Conservation (phyloP, 2,888 invertebrate genomes). For the Agonopterix alstromeriana region DNA sequence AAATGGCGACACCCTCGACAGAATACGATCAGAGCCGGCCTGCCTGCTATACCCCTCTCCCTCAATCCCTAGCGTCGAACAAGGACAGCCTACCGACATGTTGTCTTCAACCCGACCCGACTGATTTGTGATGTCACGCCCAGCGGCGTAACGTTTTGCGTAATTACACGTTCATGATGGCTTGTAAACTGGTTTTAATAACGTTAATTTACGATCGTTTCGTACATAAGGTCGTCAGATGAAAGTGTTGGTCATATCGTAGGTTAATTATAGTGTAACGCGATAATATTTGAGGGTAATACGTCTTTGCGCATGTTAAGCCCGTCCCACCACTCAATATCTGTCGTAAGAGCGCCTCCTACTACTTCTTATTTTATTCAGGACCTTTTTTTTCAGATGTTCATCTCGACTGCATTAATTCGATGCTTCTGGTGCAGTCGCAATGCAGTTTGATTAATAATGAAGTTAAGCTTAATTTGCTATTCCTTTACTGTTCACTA, state of each 20-base stretch:
- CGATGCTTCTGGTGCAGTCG: slow-evolving; percentile 44
- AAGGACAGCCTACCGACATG: slow-evolving; percentile 50
- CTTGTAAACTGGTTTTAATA: slow-evolving; percentile 72
- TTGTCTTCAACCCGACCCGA: slow-evolving; percentile 65
- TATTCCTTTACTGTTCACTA: slow-evolving; percentile 1
- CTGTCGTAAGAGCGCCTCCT: slow-evolving; percentile 72
- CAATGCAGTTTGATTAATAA: slow-evolving; percentile 73
- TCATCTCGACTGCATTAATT: slow-evolving; percentile 66
- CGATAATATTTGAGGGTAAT: slow-evolving; percentile 45
- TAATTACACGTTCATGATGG: slow-evolving; percentile 66
- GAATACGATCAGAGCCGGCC: slow-evolving; percentile 71
- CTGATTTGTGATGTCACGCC: slow-evolving; percentile 77
- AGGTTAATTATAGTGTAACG: slow-evolving; percentile 50
- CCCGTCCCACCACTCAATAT: slow-evolving; percentile 77
- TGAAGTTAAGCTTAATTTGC: slow-evolving; percentile 27
- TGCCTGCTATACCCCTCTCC: slow-evolving; percentile 39
- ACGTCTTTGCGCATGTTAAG: slow-evolving; percentile 72
- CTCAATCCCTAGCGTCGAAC: slow-evolving; percentile 26
- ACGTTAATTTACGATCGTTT: slow-evolving; percentile 63
- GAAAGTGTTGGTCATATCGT: slow-evolving; percentile 57
- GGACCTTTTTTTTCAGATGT: slow-evolving; percentile 53
- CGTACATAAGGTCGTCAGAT: slow-evolving; percentile 53
- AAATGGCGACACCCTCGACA: slow-evolving; percentile 83
- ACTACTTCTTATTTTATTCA: slow-evolving; percentile 73
- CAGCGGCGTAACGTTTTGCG: slow-evolving; percentile 77